Evolutionary conservation across 2,888 invertebrate species (phyloP).

Genomic region (Galeruca laticollis): DNA sequence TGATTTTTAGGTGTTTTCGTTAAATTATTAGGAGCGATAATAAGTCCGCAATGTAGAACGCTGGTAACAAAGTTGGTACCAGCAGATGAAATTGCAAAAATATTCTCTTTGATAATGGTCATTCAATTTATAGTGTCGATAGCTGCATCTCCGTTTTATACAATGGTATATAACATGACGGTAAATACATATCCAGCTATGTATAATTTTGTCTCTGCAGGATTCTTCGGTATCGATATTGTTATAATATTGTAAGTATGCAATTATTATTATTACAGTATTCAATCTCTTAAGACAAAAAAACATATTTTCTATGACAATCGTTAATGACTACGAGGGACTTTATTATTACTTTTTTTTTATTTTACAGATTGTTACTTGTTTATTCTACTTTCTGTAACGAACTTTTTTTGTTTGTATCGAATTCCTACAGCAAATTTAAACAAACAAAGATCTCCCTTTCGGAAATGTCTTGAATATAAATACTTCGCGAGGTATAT

Average conservation of each 20-base stretch:
- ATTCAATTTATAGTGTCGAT: conserved; percentile 75
- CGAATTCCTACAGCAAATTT: no score
- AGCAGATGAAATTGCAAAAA: conserved; percentile 71
- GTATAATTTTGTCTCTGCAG: conserved; percentile 71
- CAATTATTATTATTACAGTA: background rate
- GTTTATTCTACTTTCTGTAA: no score
- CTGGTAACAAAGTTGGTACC: conserved; percentile 74
- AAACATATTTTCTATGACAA: no score
- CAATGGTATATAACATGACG: conserved; percentile 73
- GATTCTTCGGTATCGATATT: conserved; percentile 66
- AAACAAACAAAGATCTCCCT: no score
- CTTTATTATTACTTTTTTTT: no score
- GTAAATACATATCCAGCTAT: conserved; percentile 71
- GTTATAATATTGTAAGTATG: conserved; percentile 62
- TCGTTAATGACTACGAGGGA: no score
- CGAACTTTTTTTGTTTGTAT: no score
- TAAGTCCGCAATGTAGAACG: conserved; percentile 72
- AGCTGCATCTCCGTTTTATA: conserved; percentile 74
- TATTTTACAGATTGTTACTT: no score
- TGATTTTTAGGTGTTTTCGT: conserved; percentile 66
- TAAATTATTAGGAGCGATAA: conserved; percentile 69
- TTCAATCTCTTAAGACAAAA: no score
- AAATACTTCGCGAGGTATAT: no score
- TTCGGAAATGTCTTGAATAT: no score
- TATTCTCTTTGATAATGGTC: conserved; percentile 77